Evolutionary conservation across 2,113 vertebrate genomes (phyloP), one percentile per base, ranked within the genome.

Genomic region (Pseudonaja textilis): DNA sequence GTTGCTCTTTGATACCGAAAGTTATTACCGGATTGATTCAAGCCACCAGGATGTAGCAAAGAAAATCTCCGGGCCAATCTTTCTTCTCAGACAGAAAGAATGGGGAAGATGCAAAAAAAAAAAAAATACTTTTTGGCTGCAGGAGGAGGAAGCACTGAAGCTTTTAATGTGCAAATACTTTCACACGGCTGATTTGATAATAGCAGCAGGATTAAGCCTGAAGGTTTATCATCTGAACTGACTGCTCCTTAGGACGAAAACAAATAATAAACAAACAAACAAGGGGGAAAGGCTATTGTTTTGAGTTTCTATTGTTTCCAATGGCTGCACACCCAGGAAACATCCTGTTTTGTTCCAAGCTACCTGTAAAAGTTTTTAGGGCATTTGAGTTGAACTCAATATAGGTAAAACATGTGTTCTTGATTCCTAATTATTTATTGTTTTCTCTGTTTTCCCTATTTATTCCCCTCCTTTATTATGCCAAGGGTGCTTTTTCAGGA

Each of bases 31-130:
- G 20, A 25, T 23, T 61, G 29, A 87, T 61, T 56, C 61, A 54
- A 92, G 34, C 50, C 88, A 88, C 59, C 91, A 88, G 91, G 23
- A 91, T 91, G 85, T 85, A 85, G 42, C 55, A 55, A 81, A 88
- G 11, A 45, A 92, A 52, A 25, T 54, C 23, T 45, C 34, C 74
- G 47, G 50, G 26, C 50, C 52, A 55, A 45, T n/a, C n/a, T n/a
- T 39, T 81, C 39, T 88, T 87, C 57, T 29, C 23, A n/a, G 47
- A 64, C 34, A 56, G 50, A 89, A 81, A 22, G 34, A 89, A 89
- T 92, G 86, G 34, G 87, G 45, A 88, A 88, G 59, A 11, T 39
- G 39, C n/a, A n/a, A n/a, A n/a, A n/a, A n/a, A n/a, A n/a, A n/a
- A n/a, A n/a, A n/a, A n/a, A n/a, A n/a, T n/a, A n/a, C n/a, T n/a